Conservation (phyloP, 2,888 invertebrate genomes). For the Lutraria lutraria region DNA sequence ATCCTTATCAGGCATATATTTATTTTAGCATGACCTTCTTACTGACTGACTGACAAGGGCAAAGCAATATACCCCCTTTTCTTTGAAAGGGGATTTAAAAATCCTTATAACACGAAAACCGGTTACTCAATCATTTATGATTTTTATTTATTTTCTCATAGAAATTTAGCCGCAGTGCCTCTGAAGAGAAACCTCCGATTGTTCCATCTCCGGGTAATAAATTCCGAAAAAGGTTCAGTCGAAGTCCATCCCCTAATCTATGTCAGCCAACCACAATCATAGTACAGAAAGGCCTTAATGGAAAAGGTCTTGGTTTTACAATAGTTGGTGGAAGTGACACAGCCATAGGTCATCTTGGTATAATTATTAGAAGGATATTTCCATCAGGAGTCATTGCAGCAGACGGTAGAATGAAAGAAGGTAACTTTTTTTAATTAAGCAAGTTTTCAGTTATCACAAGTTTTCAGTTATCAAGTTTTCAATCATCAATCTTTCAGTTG, state of each 20-base stretch:
- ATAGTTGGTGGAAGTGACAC: conserved; percentile 96
- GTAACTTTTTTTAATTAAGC: conserved; percentile 87
- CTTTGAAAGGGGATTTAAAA: too few species aligned
- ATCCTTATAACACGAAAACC: too few species aligned
- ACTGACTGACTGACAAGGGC: too few species aligned
- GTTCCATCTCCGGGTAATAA: conserved; percentile 39
- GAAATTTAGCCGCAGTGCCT: conserved; percentile 61
- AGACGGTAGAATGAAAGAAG: conserved; percentile 93
- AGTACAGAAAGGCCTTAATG: conserved; percentile 94
- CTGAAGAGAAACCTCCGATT: conserved; percentile 59
- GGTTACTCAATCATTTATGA: too few species aligned
- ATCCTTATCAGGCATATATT: too few species aligned
- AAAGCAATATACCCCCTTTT: too few species aligned
- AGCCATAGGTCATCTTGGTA: conserved; percentile 95
- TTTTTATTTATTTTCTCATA: conserved; percentile 42
- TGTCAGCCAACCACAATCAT: conserved; percentile 84
- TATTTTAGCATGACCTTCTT: too few species aligned
- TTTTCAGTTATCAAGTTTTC: too few species aligned
- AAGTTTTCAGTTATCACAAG: too few species aligned
- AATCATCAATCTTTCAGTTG: too few species aligned
- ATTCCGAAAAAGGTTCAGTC: conserved; percentile 49
- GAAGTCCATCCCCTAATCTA: conserved; percentile 62
- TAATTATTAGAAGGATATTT: conserved; percentile 95
- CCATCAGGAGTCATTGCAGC: conserved; percentile 95
- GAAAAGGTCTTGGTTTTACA: conserved; percentile 95